Conservation (phyloP, 92 coral and sea anemone genomes). For the Pocillopora meandrina region DNA sequence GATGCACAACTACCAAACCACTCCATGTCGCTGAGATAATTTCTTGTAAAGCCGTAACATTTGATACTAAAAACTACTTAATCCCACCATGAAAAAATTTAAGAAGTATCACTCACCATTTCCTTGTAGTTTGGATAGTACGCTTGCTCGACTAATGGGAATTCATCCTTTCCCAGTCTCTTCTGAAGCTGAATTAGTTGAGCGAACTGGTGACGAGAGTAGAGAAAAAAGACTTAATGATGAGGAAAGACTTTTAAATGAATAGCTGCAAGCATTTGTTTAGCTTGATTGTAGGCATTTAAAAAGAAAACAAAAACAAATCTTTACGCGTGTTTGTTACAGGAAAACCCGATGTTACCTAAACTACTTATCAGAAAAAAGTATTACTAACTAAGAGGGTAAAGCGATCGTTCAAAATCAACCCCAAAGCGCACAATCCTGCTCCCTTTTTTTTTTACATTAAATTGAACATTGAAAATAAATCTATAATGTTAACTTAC, state of each 20-base stretch:
- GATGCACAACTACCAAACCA: neutral
- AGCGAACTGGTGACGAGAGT: conserved; percentile 71
- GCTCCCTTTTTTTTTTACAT: neutral
- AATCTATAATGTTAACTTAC: conserved; percentile 45
- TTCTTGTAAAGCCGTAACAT: neutral
- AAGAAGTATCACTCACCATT: conserved; percentile 77
- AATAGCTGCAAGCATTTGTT: too few species aligned
- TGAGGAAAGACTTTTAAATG: too few species aligned
- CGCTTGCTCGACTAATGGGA: conserved; percentile 93
- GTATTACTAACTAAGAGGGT: too few species aligned
- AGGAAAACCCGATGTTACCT: too few species aligned
- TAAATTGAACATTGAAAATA: neutral
- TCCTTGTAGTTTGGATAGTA: conserved; percentile 98
- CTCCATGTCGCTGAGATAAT: too few species aligned
- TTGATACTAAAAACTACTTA: neutral
- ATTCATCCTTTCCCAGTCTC: conserved; percentile 81
- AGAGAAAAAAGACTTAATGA: neutral
- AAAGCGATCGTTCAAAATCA: too few species aligned
- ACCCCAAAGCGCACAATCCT: too few species aligned
- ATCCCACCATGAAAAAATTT: neutral
- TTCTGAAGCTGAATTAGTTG: conserved; percentile 90
- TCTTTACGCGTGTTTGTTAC: too few species aligned
- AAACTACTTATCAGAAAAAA: too few species aligned
- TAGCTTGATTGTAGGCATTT: too few species aligned
- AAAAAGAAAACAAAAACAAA: too few species aligned